Percentiles rank a stretch among this genome's conserved stretches.
These are phyloP conservation scores for Coracopsis vasa DNA, from an alignment of 2,113 vertebrate species.

Conservation along the genomic window DNA sequence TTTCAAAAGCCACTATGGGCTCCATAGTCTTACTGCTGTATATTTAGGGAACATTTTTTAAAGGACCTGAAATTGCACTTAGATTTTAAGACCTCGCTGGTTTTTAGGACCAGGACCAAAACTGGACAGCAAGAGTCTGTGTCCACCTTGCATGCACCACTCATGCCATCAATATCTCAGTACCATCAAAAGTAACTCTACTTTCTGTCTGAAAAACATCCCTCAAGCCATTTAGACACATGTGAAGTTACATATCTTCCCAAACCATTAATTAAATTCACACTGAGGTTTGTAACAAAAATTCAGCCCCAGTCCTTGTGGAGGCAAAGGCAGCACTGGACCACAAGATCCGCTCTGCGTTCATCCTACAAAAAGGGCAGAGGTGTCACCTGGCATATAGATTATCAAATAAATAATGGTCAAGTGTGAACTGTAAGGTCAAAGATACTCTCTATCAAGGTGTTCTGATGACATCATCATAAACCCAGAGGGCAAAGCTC, in stretches of 20 bases:
- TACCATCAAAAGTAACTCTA: not conserved
- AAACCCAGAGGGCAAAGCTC: conserved; percentile 49
- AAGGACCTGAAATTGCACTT: not conserved
- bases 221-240: not conserved
- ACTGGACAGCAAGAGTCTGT: rapidly evolving
- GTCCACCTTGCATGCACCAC: too few relatives aligned
- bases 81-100: not conserved
- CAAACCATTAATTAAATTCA: rapidly evolving
- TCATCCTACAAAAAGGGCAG: not conserved
- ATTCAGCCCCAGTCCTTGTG: not conserved
- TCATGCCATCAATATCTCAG: not conserved
- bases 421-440: not conserved
- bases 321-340: not conserved
- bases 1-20: not conserved
- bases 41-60: not conserved
- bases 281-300: not conserved
- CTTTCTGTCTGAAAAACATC: not conserved
- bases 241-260: rapidly evolving
- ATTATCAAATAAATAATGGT: conserved; percentile 12
- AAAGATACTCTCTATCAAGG: not conserved
- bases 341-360: rapidly evolving
- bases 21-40: not conserved
- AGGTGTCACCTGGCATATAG: not conserved
- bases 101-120: not conserved
- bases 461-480: conserved; percentile 38